These are phyloP conservation scores for Penaeus monodon DNA, from an alignment of 2,888 invertebrate genomes.

Conservation along the genomic window DNA sequence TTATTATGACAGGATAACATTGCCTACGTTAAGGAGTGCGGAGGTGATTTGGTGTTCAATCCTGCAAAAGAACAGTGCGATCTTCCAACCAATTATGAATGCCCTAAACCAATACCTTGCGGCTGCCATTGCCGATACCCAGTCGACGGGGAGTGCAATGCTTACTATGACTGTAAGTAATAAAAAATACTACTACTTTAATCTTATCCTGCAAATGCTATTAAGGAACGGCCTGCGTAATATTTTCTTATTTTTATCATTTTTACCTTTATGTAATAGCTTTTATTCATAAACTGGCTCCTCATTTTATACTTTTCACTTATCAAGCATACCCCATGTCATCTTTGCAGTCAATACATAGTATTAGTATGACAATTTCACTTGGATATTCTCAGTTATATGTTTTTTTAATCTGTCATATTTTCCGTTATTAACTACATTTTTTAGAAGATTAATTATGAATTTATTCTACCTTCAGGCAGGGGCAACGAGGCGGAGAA, in stretches of 20 bases:
- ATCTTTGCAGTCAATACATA: too few species aligned
- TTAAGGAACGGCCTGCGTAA: neutral
- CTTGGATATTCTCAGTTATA: too few species aligned
- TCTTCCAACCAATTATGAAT: constrained; percentile 50
- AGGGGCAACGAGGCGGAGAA: constrained; percentile 53
- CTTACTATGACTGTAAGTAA: constrained; percentile 43
- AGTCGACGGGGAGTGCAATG: constrained; percentile 44
- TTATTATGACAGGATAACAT: constrained; percentile 25
- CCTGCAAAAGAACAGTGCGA: constrained; percentile 54
- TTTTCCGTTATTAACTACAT: too few species aligned
- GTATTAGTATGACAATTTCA: too few species aligned
- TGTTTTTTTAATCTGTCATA: too few species aligned
- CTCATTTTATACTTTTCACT: too few species aligned
- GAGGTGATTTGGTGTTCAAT: constrained; percentile 56
- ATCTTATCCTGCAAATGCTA: neutral
- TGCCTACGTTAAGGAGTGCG: constrained; percentile 33
- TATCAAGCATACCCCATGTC: too few species aligned
- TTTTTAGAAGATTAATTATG: too few species aligned
- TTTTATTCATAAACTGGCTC: too few species aligned
- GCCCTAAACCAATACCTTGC: constrained; percentile 31
- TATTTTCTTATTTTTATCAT: too few species aligned
- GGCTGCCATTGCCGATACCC: constrained; percentile 48
- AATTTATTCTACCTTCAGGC: constrained; percentile 29
- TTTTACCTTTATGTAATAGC: too few species aligned
- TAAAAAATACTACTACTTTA: neutral